phyloP scores from a whole-genome alignment of 64 coral and sea anemone genomes.

The Montipora efflorescens region DNA sequence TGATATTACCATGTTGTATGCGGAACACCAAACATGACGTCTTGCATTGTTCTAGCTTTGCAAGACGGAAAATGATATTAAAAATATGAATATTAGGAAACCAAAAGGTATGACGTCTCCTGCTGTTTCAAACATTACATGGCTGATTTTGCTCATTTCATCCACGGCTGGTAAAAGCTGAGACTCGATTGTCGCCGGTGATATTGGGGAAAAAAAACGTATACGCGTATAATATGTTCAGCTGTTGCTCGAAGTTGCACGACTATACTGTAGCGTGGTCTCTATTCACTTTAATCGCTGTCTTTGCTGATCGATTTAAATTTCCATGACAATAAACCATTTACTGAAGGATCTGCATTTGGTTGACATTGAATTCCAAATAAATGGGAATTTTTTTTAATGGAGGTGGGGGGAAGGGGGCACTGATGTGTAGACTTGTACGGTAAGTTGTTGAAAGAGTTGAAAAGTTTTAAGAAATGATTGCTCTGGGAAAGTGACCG shows the following conservation, averaged over 20 bases:
- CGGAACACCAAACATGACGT: constrained; percentile 7
- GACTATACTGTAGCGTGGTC: background rate
- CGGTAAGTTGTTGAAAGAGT: too few relatives aligned
- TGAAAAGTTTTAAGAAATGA: too few relatives aligned
- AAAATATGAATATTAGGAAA: background rate
- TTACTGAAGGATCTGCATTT: background rate
- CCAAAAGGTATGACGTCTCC: background rate
- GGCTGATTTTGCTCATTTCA: background rate
- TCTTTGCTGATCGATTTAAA: too few relatives aligned
- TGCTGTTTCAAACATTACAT: background rate
- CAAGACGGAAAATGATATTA: too few relatives aligned
- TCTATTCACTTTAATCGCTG: background rate
- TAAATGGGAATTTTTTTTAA: background rate
- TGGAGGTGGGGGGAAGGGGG: background rate
- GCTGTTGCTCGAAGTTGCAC: background rate
- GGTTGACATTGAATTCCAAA: background rate
- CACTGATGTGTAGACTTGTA: too few relatives aligned
- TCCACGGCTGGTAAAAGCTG: background rate
- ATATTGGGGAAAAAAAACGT: background rate
- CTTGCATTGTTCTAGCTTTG: background rate
- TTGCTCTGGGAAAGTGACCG: too few relatives aligned
- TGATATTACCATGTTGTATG: background rate
- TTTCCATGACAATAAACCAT: background rate
- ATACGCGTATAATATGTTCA: background rate
- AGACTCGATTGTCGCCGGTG: background rate